Conservation (phyloP, 2,797 vertebrate genomes). For the Melopsittacus undulatus region DNA sequence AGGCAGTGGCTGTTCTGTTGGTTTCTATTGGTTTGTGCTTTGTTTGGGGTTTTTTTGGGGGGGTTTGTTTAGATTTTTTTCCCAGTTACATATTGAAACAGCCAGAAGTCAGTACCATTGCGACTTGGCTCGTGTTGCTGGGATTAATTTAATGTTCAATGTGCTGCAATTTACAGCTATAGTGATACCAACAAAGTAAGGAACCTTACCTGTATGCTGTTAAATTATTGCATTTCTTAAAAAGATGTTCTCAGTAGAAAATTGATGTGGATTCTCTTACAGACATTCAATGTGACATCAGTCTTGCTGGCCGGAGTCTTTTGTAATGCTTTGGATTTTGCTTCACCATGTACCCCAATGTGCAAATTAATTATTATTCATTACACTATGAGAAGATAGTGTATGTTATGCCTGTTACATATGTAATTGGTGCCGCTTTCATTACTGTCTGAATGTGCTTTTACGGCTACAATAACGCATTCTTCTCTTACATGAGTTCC, state of each 20-base stretch:
- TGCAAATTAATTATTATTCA: not conserved
- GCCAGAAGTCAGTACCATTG: not conserved
- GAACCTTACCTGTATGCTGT: not conserved
- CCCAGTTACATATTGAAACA: not conserved
- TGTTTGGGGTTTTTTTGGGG: not conserved
- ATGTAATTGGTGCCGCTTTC: not conserved
- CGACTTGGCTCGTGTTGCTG: not conserved
- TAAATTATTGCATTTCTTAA: not conserved
- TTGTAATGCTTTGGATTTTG: not conserved
- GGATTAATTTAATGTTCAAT: not conserved
- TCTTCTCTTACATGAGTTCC: not conserved
- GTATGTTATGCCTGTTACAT: not conserved
- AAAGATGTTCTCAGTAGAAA: not conserved
- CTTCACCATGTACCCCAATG: not conserved
- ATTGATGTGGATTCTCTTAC: not conserved
- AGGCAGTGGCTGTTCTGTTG: not conserved
- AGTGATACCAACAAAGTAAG: not conserved
- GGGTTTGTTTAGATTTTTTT: not conserved
- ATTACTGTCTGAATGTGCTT: accelerated
- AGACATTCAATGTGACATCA: not conserved
- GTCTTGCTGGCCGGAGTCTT: not conserved
- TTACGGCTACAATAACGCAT: not conserved
- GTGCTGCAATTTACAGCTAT: not conserved
- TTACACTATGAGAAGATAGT: not conserved
- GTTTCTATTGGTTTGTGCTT: not conserved